Percentiles rank a stretch among this genome's conserved stretches.
Conservation (phyloP, 2,888 invertebrate genomes). For the Eremobia ochroleuca region DNA sequence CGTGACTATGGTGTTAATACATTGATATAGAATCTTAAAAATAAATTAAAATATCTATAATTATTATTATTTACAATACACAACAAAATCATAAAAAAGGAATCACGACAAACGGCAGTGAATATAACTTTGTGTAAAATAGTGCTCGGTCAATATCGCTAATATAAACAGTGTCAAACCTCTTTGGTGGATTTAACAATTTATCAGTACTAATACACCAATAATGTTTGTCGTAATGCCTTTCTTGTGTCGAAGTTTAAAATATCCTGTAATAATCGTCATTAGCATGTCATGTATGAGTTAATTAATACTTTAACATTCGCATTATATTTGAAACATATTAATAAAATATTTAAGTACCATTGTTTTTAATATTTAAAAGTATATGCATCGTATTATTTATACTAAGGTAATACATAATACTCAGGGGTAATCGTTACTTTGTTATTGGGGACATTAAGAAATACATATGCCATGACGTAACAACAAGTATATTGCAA, state of each 20-base stretch:
- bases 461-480: slow-evolving; percentile 72
- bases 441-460: slow-evolving; percentile 67
- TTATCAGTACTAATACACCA: slow-evolving; percentile 61
- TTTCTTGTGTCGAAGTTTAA: slow-evolving; percentile 71
- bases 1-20: slow-evolving; percentile 85
- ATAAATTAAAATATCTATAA: slow-evolving; percentile 78
- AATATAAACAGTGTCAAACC: slow-evolving; percentile 68
- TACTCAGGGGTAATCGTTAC: slow-evolving; percentile 69
- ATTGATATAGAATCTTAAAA: slow-evolving; percentile 81
- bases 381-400: slow-evolving; percentile 59
- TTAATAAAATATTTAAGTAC: slow-evolving; percentile 80
- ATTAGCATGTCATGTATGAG: slow-evolving; percentile 78
- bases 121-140: slow-evolving; percentile 57
- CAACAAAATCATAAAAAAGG: slow-evolving; percentile 73
- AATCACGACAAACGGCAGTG: slow-evolving; percentile 74
- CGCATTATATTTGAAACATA: slow-evolving; percentile 64
- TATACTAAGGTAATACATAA: slow-evolving; percentile 65
- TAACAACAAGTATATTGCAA: slow-evolving; percentile 75
- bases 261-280: slow-evolving; percentile 71
- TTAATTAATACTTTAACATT: slow-evolving; percentile 74
- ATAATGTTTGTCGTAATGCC: slow-evolving; percentile 76
- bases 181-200: slow-evolving; percentile 63
- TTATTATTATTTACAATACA: slow-evolving; percentile 79
- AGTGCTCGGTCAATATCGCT: slow-evolving; percentile 63
- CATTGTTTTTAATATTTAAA: slow-evolving; percentile 67